phyloP scores from a whole-genome alignment of 2,113 vertebrate genomes.

The Neogobius melanostomus region DNA sequence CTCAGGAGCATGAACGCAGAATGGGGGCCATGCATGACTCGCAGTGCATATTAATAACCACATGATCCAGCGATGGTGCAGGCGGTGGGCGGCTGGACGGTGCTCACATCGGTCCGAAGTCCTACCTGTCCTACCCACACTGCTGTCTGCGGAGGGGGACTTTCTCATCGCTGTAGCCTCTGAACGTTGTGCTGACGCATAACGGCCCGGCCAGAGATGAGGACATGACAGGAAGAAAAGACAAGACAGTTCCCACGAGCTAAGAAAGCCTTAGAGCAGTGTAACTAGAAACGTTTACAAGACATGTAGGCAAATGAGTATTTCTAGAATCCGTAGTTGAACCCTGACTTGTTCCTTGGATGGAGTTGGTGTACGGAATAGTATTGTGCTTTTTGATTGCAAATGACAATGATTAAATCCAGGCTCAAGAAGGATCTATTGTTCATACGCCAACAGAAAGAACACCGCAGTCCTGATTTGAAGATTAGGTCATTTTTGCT shows the following conservation, averaged over 20 bases:
- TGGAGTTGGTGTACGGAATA: no score
- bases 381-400: no score
- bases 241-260: neutral
- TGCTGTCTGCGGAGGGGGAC: conserved; percentile 75
- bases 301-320: no score
- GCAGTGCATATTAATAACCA: neutral
- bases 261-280: neutral
- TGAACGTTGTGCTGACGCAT: conserved; percentile 49
- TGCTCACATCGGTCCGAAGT: conserved; percentile 48
- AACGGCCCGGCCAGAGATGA: conserved; percentile 29
- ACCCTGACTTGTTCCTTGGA: no score
- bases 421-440: no score
- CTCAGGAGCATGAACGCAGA: neutral
- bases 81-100: conserved; percentile 14
- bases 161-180: conserved; percentile 80
- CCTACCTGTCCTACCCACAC: conserved; percentile 80
- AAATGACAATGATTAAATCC: no score
- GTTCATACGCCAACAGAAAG: no score
- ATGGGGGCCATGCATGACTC: conserved; percentile 1
- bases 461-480: no score
- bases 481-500: no score
- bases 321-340: no score
- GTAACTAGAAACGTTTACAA: no score
- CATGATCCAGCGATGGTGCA: conserved; percentile 25
- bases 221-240: conserved; percentile 30